Evolutionary conservation across 2,888 invertebrate genomes (phyloP), one percentile per base, ranked within the genome.

Genomic region (Morinoia aosen): DNA sequence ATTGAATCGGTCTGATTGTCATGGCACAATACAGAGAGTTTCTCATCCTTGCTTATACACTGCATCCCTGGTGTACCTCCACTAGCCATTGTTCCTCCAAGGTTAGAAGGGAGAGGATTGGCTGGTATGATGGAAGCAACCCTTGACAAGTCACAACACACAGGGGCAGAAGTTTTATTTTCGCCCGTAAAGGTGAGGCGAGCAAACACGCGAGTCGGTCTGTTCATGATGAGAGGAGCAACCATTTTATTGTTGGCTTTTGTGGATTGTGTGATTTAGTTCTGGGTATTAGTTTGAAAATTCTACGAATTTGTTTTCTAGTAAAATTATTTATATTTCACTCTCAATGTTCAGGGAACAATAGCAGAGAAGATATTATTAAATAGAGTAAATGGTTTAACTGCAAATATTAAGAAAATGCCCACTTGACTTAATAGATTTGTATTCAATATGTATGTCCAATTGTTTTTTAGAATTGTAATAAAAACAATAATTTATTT

Each of bases 101-200:
- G n/a, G n/a, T 93, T 93, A 14, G 48, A 19, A 19, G 95, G 95
- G 12, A 95, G 64, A 3, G 95, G 95, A 33, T 64, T 58, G 40
- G 95, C 95, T n/a, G 95, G 61, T 40, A 64, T 64, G 39, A 95
- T 64, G 40, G 95, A 95, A 0, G 95, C 95, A 11, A 95, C 95
- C 16, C 95, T 25, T 4, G 95, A 95, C 8, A 95, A 39, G n/a
- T 95, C 95, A 95, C 95, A 95, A 48, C 95, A 95, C n/a, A 57
- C 95, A 1, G 95, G 58, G 64, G 95, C 39, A 33, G 12, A 64
- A 16, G 33, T 39, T 64, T 95, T 95, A 16, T 95, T 58, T 64
- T 95, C 95, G 40, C 95, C 95, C 25, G 95, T 95, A 39, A 57
- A 95, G 14, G 95, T 95, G 64, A 95, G 95, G 39, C 95, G 95